A percentile compares a stretch with the other conserved stretches of the same genome.
These are phyloP conservation scores for Pandion haliaetus DNA, from an alignment of 2,113 vertebrate species.

Conservation along the genomic window DNA sequence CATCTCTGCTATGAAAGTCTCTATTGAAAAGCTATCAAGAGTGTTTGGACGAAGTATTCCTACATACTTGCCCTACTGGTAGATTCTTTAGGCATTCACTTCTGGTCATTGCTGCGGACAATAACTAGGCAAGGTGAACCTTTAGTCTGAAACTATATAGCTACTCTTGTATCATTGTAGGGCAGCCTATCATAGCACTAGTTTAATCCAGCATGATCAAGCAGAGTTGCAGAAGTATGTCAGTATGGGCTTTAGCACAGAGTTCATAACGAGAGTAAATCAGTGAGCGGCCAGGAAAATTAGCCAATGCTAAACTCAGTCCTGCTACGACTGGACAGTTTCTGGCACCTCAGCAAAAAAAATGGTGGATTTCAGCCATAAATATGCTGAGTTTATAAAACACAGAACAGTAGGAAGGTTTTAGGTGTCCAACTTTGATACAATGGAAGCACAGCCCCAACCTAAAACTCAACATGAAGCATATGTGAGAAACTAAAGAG, in stretches of 20 bases:
- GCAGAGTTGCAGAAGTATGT: neutral
- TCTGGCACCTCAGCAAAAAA: neutral
- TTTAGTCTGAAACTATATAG: neutral
- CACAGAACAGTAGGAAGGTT: neutral
- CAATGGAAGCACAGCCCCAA: neutral
- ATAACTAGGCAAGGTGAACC: neutral
- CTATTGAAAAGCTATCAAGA: neutral
- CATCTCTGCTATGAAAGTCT: neutral
- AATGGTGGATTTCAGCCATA: neutral
- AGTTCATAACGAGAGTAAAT: neutral
- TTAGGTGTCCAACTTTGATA: neutral
- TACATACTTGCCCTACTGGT: neutral
- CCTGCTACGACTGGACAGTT: neutral
- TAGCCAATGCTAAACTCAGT: neutral
- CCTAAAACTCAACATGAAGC: neutral
- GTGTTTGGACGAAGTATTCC: neutral
- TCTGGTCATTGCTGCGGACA: neutral
- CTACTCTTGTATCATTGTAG: neutral
- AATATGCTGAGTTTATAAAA: neutral
- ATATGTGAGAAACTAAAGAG: neutral
- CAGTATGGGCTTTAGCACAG: neutral
- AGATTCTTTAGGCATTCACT: neutral
- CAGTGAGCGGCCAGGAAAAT: neutral
- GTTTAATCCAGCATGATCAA: neutral
- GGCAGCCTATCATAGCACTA: neutral